Percentiles rank a stretch among this genome's conserved stretches.
Evolutionary conservation across 92 coral and sea anemone genomes (phyloP).

Genomic region (Pocillopora grandis): DNA sequence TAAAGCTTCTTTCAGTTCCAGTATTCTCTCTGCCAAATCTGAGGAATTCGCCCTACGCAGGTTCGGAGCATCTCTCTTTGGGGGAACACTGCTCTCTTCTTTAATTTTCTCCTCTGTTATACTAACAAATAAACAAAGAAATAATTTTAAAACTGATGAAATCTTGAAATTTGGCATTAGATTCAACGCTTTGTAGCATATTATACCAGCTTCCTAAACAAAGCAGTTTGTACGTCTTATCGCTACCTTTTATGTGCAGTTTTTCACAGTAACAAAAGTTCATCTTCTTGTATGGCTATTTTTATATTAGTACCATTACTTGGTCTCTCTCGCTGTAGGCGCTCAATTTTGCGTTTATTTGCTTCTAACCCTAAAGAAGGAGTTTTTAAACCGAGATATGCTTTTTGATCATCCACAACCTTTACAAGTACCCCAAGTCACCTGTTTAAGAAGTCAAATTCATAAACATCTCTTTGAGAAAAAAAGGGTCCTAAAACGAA

Average conservation of each 20-base stretch:
- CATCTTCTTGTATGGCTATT: not conserved
- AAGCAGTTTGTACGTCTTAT: not conserved
- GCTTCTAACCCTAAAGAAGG: too few relatives aligned
- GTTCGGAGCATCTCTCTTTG: not conserved
- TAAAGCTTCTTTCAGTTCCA: constrained; percentile 38
- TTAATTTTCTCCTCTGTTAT: constrained; percentile 22
- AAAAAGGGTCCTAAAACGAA: too few relatives aligned
- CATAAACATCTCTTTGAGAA: too few relatives aligned
- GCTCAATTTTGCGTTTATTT: too few relatives aligned
- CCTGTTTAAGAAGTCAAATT: too few relatives aligned
- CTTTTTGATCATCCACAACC: too few relatives aligned
- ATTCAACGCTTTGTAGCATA: not conserved
- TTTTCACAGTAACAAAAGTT: not conserved
- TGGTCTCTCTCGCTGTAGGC: too few relatives aligned
- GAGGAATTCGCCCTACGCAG: constrained; percentile 12
- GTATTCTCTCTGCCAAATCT: constrained; percentile 38
- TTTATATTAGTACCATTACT: too few relatives aligned
- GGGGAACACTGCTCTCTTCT: not conserved
- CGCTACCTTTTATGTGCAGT: not conserved
- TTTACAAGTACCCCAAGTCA: too few relatives aligned
- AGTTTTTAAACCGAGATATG: too few relatives aligned
- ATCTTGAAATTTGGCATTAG: not conserved
- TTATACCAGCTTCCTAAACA: not conserved
- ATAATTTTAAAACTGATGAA: not conserved
- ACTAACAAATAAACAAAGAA: not conserved